Conservation (phyloP, 1,140 invertebrate species). For the Brevipalpus yothersi region DNA sequence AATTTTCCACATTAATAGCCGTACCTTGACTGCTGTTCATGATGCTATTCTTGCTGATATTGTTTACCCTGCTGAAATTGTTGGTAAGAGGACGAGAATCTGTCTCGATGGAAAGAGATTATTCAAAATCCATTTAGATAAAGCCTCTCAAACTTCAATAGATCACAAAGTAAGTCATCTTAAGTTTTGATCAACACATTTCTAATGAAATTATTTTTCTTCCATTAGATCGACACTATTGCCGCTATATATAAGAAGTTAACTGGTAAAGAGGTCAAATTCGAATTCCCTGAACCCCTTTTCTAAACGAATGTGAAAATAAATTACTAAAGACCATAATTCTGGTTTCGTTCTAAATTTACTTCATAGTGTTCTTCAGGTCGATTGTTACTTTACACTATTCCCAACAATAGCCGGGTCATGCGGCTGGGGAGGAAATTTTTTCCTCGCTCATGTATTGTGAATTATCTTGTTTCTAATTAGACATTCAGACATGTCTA, state of each 20-base stretch:
- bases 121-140: conserved; percentile 96
- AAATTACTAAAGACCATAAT: neutral
- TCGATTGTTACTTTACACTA: too few relatives aligned
- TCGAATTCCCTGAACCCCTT: conserved; percentile 89
- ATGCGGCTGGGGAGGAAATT: too few relatives aligned
- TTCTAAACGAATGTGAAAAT: conserved; percentile 20
- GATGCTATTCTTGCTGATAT: conserved; percentile 89
- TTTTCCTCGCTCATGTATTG: too few relatives aligned
- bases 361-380: neutral
- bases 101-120: conserved; percentile 83
- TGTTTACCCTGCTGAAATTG: conserved; percentile 96
- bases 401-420: too few relatives aligned
- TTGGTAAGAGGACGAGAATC: conserved; percentile 87
- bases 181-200: neutral
- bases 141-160: conserved; percentile 93
- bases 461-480: too few relatives aligned
- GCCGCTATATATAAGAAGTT: conserved; percentile 94
- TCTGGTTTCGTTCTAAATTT: neutral
- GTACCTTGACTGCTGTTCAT: conserved; percentile 90
- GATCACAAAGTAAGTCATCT: conserved; percentile 70
- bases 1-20: conserved; percentile 25
- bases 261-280: conserved; percentile 91
- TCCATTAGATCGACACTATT: conserved; percentile 80
- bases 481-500: neutral
- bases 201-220: conserved; percentile 14